Evolutionary conservation across 2,113 vertebrate species (phyloP).

Genomic region (Malurus elegans): DNA sequence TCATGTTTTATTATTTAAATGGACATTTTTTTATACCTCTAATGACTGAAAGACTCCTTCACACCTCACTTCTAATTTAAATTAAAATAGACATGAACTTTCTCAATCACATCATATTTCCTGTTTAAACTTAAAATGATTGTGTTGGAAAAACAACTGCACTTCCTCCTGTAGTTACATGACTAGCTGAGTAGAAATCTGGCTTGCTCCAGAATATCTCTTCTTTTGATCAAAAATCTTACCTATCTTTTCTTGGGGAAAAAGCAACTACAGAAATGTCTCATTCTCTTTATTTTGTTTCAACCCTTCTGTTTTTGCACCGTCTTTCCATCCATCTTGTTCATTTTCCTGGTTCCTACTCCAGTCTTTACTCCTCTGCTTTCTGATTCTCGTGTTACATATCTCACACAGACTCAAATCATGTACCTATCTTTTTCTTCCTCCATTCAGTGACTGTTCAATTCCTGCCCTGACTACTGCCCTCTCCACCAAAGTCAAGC

Average conservation of each 20-base stretch:
- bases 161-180: neutral
- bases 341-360: neutral
- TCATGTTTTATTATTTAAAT: neutral
- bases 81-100: neutral
- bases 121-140: neutral
- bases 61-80: neutral
- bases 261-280: neutral
- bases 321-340: neutral
- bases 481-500: neutral
- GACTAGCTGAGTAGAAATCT: neutral
- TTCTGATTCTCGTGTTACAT: fast-evolving
- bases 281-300: neutral
- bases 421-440: neutral
- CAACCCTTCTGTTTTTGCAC: neutral
- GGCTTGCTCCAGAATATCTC: neutral
- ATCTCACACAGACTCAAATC: neutral
- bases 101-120: neutral
- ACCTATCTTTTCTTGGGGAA: neutral
- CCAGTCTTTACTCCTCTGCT: neutral
- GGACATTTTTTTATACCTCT: neutral
- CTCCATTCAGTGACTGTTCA: neutral
- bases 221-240: neutral
- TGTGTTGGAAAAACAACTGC: neutral
- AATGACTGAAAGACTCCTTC: neutral
- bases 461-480: neutral